Conservation (phyloP, 2,113 vertebrate genomes). For the Cygnus buccinator region DNA sequence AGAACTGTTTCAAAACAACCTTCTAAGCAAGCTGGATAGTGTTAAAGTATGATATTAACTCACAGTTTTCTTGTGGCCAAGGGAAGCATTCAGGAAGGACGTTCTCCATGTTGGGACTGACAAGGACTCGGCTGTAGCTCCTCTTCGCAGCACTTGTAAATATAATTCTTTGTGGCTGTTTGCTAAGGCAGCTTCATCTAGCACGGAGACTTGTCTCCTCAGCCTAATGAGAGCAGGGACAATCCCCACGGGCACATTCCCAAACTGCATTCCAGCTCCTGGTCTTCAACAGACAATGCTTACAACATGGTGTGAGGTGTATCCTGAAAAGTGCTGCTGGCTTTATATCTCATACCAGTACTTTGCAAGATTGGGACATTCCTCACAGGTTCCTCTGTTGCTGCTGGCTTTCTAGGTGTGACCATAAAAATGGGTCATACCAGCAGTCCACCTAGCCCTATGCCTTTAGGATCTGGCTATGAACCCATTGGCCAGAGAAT, state of each 20-base stretch:
- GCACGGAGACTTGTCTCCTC: neutral
- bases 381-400: neutral
- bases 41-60: neutral
- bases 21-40: neutral
- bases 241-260: neutral
- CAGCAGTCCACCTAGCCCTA: neutral
- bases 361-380: neutral
- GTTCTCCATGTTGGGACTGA: neutral
- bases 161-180: neutral
- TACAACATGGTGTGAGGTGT: neutral
- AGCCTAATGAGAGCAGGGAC: neutral
- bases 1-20: slow-evolving; percentile 12
- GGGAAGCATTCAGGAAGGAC: neutral
- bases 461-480: neutral
- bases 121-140: neutral
- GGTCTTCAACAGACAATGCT: neutral
- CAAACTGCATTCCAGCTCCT: neutral
- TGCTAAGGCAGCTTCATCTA: neutral
- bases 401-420: neutral
- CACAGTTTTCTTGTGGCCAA: neutral
- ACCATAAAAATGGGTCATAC: neutral
- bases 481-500: neutral
- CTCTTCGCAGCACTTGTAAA: neutral
- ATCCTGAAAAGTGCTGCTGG: neutral
- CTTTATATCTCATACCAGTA: neutral